Evolutionary conservation across 1,140 invertebrate genomes (phyloP).

Genomic region (Drosophila nannoptera): DNA sequence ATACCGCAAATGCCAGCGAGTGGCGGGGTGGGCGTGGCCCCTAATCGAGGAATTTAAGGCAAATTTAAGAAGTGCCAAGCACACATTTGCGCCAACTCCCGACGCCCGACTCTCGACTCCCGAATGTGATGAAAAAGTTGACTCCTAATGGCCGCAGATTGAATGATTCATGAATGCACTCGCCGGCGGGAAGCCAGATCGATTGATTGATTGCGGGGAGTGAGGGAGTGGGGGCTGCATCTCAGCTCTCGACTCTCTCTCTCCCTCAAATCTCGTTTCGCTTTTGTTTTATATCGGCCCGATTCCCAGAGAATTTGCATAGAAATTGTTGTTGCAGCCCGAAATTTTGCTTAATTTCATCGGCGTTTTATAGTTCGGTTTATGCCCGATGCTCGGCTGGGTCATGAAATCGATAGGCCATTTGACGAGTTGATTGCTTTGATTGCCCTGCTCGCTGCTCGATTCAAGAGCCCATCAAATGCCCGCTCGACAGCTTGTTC

Average conservation of each 20-base stretch:
- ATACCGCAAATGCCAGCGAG: constrained; percentile 14
- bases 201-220: background rate
- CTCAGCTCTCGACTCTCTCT: no score
- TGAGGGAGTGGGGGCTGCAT: no score
- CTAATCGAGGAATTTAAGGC: constrained; percentile 9
- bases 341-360: constrained; percentile 2
- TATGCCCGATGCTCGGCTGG: background rate
- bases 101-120: background rate
- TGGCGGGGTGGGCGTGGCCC: background rate
- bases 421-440: constrained; percentile 18
- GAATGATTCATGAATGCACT: background rate
- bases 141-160: background rate
- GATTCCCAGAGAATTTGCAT: background rate
- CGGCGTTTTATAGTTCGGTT: constrained; percentile 3
- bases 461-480: constrained; percentile 29
- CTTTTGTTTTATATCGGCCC: background rate
- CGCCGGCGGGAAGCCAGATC: no score
- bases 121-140: background rate
- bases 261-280: no score
- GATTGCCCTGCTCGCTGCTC: background rate
- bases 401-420: constrained; percentile 20
- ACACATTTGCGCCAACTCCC: constrained; percentile 1
- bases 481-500: constrained; percentile 41
- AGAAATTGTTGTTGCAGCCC: background rate
- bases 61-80: constrained; percentile 10